A percentile compares a stretch with the other conserved stretches of the same genome.
phyloP scores from a whole-genome alignment of 2,113 vertebrate species.

The Percopsis transmontana region DNA sequence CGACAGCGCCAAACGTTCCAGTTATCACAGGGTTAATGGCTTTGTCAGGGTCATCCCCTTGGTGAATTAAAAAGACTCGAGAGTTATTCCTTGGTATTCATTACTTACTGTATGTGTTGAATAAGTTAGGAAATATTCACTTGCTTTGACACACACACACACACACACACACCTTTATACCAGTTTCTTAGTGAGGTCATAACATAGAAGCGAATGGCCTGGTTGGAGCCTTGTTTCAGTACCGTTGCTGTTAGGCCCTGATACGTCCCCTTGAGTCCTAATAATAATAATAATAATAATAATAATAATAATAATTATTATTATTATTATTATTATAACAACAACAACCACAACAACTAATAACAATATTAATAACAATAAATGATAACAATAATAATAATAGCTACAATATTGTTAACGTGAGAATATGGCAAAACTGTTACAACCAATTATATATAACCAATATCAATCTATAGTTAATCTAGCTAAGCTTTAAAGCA shows the following conservation, averaged over 20 bases:
- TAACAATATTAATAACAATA: no score
- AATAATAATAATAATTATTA: neutral
- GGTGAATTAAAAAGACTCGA: neutral
- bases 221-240: constrained; percentile 96
- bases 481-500: no score
- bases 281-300: neutral
- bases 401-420: no score
- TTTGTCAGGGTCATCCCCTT: constrained; percentile 89
- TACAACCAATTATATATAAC: neutral
- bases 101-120: neutral
- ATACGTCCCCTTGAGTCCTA: constrained; percentile 92
- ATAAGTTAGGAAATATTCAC: neutral
- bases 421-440: neutral
- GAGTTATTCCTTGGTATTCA: neutral
- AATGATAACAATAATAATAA: neutral
- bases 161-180: constrained; percentile 86
- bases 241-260: constrained; percentile 93
- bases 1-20: constrained; percentile 86
- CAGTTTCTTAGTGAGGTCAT: constrained; percentile 97
- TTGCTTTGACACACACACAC: neutral
- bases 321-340: no score
- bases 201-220: constrained; percentile 96
- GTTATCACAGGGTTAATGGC: constrained; percentile 90
- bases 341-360: neutral
- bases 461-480: neutral